A percentile compares a stretch with the other conserved stretches of the same genome.
These are phyloP conservation scores for Sorex maritimensis DNA, from an alignment of 2,797 vertebrate genomes.

Conservation along the genomic window DNA sequence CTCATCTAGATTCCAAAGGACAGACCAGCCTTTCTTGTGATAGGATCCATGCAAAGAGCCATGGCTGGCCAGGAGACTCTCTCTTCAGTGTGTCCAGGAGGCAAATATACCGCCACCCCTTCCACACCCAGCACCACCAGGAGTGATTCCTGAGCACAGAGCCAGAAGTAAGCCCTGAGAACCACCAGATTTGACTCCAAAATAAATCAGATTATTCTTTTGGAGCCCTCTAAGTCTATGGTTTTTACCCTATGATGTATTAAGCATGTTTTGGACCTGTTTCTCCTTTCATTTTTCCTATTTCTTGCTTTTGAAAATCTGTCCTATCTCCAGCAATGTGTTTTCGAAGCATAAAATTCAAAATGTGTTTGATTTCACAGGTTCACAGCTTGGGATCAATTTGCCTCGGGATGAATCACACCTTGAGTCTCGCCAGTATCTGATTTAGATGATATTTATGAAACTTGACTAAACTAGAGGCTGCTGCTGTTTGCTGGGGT, in stretches of 20 bases:
- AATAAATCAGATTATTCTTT: neutral
- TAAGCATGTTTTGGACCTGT: neutral
- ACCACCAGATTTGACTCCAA: no score
- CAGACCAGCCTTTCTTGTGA: neutral
- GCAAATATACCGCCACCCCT: neutral
- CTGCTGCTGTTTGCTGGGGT: no score
- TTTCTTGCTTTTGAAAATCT: neutral
- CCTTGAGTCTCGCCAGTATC: neutral
- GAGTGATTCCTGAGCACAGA: neutral
- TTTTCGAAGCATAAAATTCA: neutral
- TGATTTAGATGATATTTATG: neutral
- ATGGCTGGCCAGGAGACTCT: neutral
- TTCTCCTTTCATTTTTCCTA: neutral
- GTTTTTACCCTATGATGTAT: neutral
- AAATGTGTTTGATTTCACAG: neutral
- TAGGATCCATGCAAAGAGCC: neutral
- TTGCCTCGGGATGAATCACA: neutral
- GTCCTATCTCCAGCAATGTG: neutral
- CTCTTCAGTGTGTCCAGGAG: neutral
- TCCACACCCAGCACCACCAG: no score
- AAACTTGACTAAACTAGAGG: no score
- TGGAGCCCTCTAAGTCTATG: no score
- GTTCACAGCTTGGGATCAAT: neutral
- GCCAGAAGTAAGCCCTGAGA: no score
- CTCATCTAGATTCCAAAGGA: neutral